Conservation (phyloP, 1,140 invertebrate genomes). For the Platorchestia sp. region DNA sequence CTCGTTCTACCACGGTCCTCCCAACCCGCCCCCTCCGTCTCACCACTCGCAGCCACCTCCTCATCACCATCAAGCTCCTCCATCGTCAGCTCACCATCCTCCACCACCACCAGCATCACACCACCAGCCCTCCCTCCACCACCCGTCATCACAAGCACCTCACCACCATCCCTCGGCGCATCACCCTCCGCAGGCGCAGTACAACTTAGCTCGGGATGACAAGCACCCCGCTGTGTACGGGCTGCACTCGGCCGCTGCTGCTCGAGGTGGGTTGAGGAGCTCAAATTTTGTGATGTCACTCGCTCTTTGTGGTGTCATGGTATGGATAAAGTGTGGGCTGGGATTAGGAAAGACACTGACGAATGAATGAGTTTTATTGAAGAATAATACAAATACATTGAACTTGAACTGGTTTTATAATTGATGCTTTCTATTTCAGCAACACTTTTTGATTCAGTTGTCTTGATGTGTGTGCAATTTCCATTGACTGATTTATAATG, state of each 20-base stretch:
- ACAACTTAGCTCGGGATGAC: neutral
- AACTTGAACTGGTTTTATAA: too few relatives aligned
- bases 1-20: conserved; percentile 10
- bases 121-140: conserved; percentile 3
- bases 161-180: neutral
- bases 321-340: neutral
- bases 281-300: neutral
- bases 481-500: too few relatives aligned
- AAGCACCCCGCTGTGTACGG: conserved; percentile 10
- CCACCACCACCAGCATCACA: neutral
- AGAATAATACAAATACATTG: too few relatives aligned
- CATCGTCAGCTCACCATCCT: neutral
- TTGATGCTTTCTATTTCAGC: too few relatives aligned
- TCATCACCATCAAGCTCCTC: neutral
- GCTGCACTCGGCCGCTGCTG: neutral
- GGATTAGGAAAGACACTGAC: too few relatives aligned
- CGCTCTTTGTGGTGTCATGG: neutral
- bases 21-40: neutral
- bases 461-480: too few relatives aligned
- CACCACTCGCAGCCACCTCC: conserved; percentile 11
- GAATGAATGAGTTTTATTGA: too few relatives aligned
- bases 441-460: too few relatives aligned
- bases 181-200: neutral
- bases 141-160: neutral
- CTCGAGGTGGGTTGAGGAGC: neutral